Evolutionary conservation across 2,797 vertebrate genomes (phyloP), one percentile per base, ranked within the genome.

Genomic region (Aplochiton taeniatus): DNA sequence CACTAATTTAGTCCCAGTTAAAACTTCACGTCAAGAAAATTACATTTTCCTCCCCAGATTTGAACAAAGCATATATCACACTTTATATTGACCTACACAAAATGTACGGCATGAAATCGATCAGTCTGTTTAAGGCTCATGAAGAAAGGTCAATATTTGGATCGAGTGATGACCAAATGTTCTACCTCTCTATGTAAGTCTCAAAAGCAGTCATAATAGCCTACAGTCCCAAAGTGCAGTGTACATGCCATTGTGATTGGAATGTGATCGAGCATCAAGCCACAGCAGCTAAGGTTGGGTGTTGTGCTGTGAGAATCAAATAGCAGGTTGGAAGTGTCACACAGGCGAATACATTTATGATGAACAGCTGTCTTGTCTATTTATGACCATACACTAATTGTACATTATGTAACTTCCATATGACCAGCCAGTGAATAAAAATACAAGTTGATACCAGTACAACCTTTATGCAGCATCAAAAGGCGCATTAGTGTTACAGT

Each of bases 311-410:
- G 6, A 11, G 56, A 45, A 43, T 66, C 16, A 18, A 69, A 54
- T 18, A 54, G 19, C 1, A 16, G 60, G 67, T 70, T 69, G 68
- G 65, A 14, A 12, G 58, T 78, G 75, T 85, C 66, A 75, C 53
- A 20, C 4, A 14, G 54, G 57, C 57, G 6, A 70, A 41, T 52
- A 55, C n/a, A 53, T 62, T 84, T 75, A 83, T 90, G 58, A 58
- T 58, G 63, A 70, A 58, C 73, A 70, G 61, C 69, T 66, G 68
- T 64, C 64, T 48, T 17, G 62, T 53, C 68, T 65, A 64, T 6
- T 31, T 64, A 56, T 59, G 58, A 57, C 62, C 47, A 61, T 64
- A 71, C 13, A 41, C 31, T 58, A 49, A 72, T 66, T 60, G 75
- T 61, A 69, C 46, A 61, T 62, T 70, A 7, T 61, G 42, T 48